These are phyloP conservation scores for Cossypha niveicapilla DNA, from an alignment of 2,797 vertebrate species.

Conservation along the genomic window DNA sequence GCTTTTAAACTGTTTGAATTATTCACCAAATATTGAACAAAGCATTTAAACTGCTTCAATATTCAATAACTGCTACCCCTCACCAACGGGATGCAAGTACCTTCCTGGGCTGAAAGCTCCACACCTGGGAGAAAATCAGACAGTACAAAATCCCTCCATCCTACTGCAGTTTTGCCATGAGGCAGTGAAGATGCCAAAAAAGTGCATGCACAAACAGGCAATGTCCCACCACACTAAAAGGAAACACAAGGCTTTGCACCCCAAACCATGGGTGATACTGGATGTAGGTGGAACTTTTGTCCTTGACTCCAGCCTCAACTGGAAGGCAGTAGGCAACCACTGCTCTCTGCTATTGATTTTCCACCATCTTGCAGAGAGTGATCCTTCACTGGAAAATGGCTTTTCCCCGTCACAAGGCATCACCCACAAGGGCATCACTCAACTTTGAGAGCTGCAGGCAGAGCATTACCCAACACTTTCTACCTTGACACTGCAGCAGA, in stretches of 20 bases:
- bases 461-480: background rate
- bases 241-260: background rate
- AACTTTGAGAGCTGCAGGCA: background rate
- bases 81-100: background rate
- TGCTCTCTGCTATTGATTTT: background rate
- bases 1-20: background rate
- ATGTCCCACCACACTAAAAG: fast-evolving
- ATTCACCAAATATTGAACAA: background rate
- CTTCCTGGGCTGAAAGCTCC: background rate
- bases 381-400: background rate
- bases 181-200: background rate
- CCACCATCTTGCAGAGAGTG: background rate
- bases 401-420: background rate
- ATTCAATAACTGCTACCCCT: background rate
- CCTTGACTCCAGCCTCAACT: background rate
- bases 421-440: background rate
- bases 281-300: background rate
- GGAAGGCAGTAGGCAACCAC: background rate
- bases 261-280: background rate
- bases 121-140: background rate
- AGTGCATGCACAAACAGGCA: background rate
- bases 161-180: background rate
- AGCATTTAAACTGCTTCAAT: background rate
- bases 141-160: background rate
- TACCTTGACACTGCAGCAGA: background rate